phyloP scores from a whole-genome alignment of 2,113 vertebrate species.

The Actenoides lindsayi region DNA sequence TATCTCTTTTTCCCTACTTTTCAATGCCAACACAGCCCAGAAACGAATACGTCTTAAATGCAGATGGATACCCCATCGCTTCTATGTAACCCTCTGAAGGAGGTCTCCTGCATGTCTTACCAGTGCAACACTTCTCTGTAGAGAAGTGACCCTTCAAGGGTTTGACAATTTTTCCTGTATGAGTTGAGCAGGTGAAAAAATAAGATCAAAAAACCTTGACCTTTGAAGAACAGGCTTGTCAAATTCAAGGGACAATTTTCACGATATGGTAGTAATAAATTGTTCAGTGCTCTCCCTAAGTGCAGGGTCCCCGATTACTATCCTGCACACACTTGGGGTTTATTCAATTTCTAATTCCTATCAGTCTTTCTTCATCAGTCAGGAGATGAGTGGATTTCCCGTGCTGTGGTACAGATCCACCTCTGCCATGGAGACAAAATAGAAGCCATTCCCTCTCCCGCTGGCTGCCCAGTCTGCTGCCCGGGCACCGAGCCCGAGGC shows the following conservation, averaged over 20 bases:
- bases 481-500: fast-evolving
- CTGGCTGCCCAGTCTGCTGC: fast-evolving
- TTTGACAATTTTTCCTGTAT: background rate
- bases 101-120: background rate
- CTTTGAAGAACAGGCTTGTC: background rate
- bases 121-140: background rate
- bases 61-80: background rate
- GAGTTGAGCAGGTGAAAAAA: background rate
- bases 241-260: background rate
- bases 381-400: background rate
- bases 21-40: background rate
- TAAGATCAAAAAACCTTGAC: background rate
- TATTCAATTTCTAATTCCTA: background rate
- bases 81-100: background rate
- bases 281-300: background rate
- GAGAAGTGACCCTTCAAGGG: background rate
- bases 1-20: background rate
- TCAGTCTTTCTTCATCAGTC: background rate
- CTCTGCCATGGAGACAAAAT: fast-evolving
- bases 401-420: fast-evolving
- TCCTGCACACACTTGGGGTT: background rate
- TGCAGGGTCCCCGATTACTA: fast-evolving
- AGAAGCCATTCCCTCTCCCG: fast-evolving
- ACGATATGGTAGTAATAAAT: background rate
- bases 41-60: background rate